Evolutionary conservation across 2,888 invertebrate species (phyloP).

Genomic region (Deilephila porcellus): DNA sequence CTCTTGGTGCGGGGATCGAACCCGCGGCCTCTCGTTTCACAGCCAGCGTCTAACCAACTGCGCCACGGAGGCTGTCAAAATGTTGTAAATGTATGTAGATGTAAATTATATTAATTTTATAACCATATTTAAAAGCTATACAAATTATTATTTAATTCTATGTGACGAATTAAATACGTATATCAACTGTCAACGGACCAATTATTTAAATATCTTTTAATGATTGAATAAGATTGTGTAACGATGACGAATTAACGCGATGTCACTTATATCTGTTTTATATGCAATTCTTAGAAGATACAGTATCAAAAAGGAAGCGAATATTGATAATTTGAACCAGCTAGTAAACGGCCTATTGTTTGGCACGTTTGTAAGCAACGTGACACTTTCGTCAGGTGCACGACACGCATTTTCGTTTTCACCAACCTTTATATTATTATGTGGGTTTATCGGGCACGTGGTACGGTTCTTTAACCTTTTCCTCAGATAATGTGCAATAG

Average conservation of each 20-base stretch:
- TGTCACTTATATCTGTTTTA: neutral
- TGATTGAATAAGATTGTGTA: no score
- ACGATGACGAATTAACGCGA: neutral
- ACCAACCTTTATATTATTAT: neutral
- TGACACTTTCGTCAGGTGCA: constrained; percentile 38
- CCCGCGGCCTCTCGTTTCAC: no score
- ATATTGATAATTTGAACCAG: constrained; percentile 29
- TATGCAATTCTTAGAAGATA: constrained; percentile 7
- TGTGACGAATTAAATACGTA: no score
- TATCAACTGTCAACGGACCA: no score
- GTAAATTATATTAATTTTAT: no score
- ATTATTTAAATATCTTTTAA: no score
- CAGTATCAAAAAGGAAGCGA: neutral
- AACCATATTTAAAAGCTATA: no score
- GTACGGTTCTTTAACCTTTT: neutral
- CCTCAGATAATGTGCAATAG: neutral
- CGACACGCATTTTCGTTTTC: constrained; percentile 11
- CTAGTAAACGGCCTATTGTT: constrained; percentile 35
- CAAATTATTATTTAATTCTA: no score
- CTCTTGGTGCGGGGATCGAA: no score
- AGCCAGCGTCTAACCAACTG: no score
- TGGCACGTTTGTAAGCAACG: constrained; percentile 50
- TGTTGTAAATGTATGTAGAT: no score
- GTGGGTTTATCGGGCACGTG: constrained; percentile 18
- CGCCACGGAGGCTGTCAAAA: no score